Conservation (phyloP, 2,797 vertebrate genomes). For the Chelidonichthys spinosus region DNA sequence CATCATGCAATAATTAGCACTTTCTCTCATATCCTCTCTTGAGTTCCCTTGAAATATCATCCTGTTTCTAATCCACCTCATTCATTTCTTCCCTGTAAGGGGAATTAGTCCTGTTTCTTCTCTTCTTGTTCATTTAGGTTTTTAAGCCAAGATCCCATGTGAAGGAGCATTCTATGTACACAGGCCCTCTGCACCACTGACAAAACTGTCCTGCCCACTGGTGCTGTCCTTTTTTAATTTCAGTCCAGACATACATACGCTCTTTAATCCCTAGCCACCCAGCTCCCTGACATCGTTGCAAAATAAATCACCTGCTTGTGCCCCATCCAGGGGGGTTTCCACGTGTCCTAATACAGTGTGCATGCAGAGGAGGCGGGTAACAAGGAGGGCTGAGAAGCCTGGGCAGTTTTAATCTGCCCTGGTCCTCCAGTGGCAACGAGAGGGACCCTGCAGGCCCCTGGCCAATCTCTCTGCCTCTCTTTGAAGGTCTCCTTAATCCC, state of each 20-base stretch:
- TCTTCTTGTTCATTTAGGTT: constrained; percentile 63
- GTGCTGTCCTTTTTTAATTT: constrained; percentile 67
- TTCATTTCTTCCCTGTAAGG: constrained; percentile 49
- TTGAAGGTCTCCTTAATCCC: constrained; percentile 85
- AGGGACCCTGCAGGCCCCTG: constrained; percentile 73
- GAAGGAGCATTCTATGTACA: constrained; percentile 61
- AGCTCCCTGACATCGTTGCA: constrained; percentile 67
- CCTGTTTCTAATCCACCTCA: constrained; percentile 65
- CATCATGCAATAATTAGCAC: constrained; percentile 38
- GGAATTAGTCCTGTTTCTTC: constrained; percentile 54
- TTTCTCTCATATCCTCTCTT: constrained; percentile 33
- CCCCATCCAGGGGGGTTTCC: constrained; percentile 44
- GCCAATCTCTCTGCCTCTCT: constrained; percentile 78
- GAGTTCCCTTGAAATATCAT: constrained; percentile 53
- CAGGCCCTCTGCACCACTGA: constrained; percentile 57
- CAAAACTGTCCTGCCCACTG: constrained; percentile 59
- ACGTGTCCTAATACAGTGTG: constrained; percentile 59
- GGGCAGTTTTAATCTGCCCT: constrained; percentile 81
- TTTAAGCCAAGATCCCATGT: constrained; percentile 64
- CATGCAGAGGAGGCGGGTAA: constrained; percentile 55
- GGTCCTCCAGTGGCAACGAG: constrained; percentile 69
- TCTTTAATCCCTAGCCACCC: constrained; percentile 44
- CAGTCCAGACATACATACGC: constrained; percentile 43
- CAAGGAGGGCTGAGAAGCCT: constrained; percentile 54
- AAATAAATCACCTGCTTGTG: constrained; percentile 77